Conservation (phyloP, 2,113 vertebrate genomes). For the Eudyptes chrysolophus region DNA sequence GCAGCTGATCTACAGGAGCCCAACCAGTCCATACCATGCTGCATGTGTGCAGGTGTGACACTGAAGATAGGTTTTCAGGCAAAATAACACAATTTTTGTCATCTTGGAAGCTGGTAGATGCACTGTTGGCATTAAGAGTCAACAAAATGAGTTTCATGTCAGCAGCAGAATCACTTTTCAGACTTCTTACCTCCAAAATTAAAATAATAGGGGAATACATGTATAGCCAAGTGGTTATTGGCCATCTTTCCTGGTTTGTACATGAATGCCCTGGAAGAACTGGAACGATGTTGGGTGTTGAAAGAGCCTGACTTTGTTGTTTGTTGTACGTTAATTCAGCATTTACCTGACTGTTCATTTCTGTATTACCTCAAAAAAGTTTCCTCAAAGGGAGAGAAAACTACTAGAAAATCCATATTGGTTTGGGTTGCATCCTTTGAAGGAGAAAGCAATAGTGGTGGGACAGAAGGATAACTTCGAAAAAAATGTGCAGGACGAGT, state of each 20-base stretch:
- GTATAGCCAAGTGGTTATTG: neutral
- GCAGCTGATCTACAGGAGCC: neutral
- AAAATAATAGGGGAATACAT: neutral
- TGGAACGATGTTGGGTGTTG: neutral
- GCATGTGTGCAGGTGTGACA: neutral
- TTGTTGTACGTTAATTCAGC: neutral
- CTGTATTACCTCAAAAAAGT: neutral
- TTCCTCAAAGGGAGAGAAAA: neutral
- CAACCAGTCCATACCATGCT: neutral
- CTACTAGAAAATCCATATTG: neutral
- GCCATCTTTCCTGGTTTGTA: neutral
- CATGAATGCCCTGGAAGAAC: neutral
- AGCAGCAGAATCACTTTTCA: neutral
- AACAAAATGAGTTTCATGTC: neutral
- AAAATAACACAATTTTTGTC: neutral
- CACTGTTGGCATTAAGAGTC: neutral
- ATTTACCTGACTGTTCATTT: neutral
- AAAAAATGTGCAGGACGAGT: neutral
- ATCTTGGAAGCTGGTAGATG: neutral
- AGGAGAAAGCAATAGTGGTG: neutral
- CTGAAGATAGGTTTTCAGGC: neutral
- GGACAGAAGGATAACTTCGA: neutral
- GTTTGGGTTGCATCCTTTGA: neutral
- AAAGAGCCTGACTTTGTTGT: neutral
- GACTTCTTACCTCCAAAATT: neutral